A percentile compares a stretch with the other conserved stretches of the same genome.
Evolutionary conservation across 2,888 invertebrate species (phyloP).

Genomic region (Torymus auratus): DNA sequence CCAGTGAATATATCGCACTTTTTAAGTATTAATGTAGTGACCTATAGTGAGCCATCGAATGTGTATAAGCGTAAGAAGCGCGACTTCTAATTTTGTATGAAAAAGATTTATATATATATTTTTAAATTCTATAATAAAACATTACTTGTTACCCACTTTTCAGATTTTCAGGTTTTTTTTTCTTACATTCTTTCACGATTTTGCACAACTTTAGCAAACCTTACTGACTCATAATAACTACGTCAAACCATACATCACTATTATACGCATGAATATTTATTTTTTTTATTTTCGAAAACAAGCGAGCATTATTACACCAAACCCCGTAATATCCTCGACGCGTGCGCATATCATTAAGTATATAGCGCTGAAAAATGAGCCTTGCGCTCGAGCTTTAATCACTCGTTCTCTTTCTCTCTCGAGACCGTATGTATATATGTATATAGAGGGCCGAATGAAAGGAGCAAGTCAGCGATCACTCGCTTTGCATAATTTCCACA

Average conservation of each 20-base stretch:
- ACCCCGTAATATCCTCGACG: too few species aligned
- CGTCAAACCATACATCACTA: too few species aligned
- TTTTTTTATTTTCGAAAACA: too few species aligned
- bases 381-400: neutral
- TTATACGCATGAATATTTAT: too few species aligned
- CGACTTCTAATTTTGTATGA: neutral
- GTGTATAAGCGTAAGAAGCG: neutral
- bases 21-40: slow-evolving; percentile 22
- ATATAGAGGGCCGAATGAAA: neutral
- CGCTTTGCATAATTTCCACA: slow-evolving; percentile 1
- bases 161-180: too few species aligned
- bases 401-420: too few species aligned
- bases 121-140: slow-evolving; percentile 6
- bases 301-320: too few species aligned
- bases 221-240: too few species aligned
- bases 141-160: slow-evolving; percentile 9
- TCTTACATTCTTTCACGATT: too few species aligned
- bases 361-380: slow-evolving; percentile 11
- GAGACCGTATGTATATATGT: too few species aligned
- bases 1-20: slow-evolving; percentile 6
- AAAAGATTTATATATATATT: slow-evolving; percentile 22
- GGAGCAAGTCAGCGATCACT: slow-evolving; percentile 3
- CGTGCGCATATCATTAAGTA: neutral
- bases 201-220: too few species aligned
- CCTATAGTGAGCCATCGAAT: neutral